A percentile compares a stretch with the other conserved stretches of the same genome.
Conservation (phyloP, 2,113 vertebrate species). For the Anseranas semipalmata region DNA sequence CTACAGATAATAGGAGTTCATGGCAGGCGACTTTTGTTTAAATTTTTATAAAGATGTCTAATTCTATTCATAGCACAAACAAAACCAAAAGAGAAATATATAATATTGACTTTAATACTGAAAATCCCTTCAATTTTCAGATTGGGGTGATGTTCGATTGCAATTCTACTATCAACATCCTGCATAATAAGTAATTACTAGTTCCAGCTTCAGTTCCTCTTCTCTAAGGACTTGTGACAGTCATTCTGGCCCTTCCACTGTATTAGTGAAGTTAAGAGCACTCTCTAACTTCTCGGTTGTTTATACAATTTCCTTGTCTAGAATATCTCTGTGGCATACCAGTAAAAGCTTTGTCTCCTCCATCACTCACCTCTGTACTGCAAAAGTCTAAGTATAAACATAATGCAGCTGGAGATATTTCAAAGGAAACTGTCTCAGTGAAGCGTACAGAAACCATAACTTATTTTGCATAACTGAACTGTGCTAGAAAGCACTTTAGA, state of each 20-base stretch:
- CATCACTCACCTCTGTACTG: neutral
- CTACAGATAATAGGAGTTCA: neutral
- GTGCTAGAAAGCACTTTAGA: neutral
- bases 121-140: neutral
- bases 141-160: neutral
- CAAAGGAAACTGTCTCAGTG: neutral
- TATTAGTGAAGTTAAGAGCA: neutral
- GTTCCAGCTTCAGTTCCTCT: neutral
- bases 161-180: neutral
- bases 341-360: neutral
- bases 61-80: neutral
- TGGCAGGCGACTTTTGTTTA: neutral
- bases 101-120: neutral
- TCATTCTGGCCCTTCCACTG: neutral
- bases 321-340: neutral
- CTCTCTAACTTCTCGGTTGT: neutral
- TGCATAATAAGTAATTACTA: neutral
- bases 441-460: neutral
- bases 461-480: constrained; percentile 35
- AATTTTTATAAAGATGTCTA: neutral
- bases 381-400: neutral
- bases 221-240: neutral
- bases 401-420: neutral
- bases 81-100: neutral
- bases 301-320: neutral